phyloP scores from a whole-genome alignment of 2,113 vertebrate genomes.

The Lates calcarifer region DNA sequence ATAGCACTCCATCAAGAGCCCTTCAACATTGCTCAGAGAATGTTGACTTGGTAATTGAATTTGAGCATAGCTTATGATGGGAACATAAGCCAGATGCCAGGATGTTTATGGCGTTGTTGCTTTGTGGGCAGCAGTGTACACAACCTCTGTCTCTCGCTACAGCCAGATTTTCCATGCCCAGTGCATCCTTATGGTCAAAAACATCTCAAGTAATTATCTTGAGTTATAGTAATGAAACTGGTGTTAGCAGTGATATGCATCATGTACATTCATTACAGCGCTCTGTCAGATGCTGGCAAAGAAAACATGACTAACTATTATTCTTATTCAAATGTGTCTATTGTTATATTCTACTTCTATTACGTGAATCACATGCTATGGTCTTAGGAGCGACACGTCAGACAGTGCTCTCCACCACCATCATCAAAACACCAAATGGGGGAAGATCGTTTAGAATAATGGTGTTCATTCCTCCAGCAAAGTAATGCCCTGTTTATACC shows the following conservation, averaged over 20 bases:
- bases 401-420: neutral
- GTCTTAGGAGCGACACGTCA: neutral
- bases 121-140: conserved; percentile 78
- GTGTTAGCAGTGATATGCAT: conserved; percentile 41
- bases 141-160: conserved; percentile 62
- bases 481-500: too few relatives aligned
- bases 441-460: neutral
- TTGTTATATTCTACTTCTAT: neutral
- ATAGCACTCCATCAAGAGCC: conserved; percentile 69
- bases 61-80: conserved; percentile 69
- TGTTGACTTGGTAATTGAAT: conserved; percentile 74
- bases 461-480: neutral
- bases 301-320: conserved; percentile 4
- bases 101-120: conserved; percentile 77
- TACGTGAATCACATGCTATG: neutral
- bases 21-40: conserved; percentile 67
- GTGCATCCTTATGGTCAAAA: conserved; percentile 55
- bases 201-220: conserved; percentile 38
- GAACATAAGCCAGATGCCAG: conserved; percentile 78
- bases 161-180: conserved; percentile 66
- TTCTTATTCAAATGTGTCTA: conserved; percentile 5
- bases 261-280: conserved; percentile 30
- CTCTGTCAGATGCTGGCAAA: conserved; percentile 22
- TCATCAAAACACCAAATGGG: neutral
- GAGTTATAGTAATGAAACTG: conserved; percentile 32